Evolutionary conservation across 2,888 invertebrate species (phyloP).

Genomic region (Pyralis farinalis): DNA sequence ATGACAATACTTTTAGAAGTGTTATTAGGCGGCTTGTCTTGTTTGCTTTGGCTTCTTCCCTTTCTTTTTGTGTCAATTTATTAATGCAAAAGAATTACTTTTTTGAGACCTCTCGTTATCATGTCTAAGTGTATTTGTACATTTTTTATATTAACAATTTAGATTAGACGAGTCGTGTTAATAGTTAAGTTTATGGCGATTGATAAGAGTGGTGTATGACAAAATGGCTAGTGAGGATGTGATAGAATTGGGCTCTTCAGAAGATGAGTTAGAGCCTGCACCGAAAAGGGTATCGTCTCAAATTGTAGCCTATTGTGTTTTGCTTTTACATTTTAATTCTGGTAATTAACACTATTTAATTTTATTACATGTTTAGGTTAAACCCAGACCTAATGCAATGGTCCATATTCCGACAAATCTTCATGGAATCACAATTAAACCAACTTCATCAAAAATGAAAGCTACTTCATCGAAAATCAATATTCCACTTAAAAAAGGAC

Average conservation of each 20-base stretch:
- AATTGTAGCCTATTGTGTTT: too few relatives aligned
- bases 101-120: too few relatives aligned
- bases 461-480: slow-evolving; percentile 19
- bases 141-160: too few relatives aligned
- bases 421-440: slow-evolving; percentile 48
- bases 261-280: slow-evolving; percentile 61
- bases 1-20: too few relatives aligned
- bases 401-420: slow-evolving; percentile 58
- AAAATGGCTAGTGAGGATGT: slow-evolving; percentile 66
- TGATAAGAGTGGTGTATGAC: background rate
- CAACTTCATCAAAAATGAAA: slow-evolving; percentile 25
- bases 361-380: slow-evolving; percentile 43
- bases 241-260: slow-evolving; percentile 71
- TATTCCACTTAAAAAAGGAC: slow-evolving; percentile 19
- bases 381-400: slow-evolving; percentile 59
- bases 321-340: background rate
- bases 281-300: slow-evolving; percentile 57
- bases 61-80: too few relatives aligned
- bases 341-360: background rate
- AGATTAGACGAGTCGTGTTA: too few relatives aligned
- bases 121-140: too few relatives aligned
- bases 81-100: too few relatives aligned
- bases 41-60: too few relatives aligned
- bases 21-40: too few relatives aligned
- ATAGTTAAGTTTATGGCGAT: too few relatives aligned